A percentile compares a stretch with the other conserved stretches of the same genome.
phyloP scores from a whole-genome alignment of 2,113 vertebrate species.

The Myrmecophaga tridactyla region DNA sequence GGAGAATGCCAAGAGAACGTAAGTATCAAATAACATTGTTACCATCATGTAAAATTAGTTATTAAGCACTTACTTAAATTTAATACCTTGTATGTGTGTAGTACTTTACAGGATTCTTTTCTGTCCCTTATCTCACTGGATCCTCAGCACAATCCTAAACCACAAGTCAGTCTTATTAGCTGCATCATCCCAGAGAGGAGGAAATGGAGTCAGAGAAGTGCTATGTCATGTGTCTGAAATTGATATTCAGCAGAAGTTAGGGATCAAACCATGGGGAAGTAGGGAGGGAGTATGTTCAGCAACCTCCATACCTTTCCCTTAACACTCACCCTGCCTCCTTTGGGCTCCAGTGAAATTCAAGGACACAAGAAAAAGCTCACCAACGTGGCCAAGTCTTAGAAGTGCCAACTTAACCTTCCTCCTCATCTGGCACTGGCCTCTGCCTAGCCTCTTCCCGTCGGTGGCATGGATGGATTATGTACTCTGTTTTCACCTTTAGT shows the following conservation, averaged over 20 bases:
- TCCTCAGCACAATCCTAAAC: background rate
- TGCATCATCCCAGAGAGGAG: background rate
- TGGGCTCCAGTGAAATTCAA: background rate
- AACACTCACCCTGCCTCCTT: background rate
- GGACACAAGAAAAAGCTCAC: background rate
- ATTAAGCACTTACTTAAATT: slow-evolving; percentile 41
- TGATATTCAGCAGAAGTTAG: background rate
- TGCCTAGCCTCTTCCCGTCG: background rate
- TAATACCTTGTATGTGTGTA: background rate
- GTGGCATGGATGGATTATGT: background rate
- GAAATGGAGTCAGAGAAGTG: background rate
- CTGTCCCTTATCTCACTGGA: background rate
- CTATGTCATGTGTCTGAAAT: background rate
- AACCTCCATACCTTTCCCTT: background rate
- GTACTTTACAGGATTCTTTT: background rate
- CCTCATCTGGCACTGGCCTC: background rate
- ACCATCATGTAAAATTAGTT: slow-evolving; percentile 58
- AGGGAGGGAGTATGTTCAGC: background rate
- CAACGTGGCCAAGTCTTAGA: background rate
- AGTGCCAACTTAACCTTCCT: background rate
- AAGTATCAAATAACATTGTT: slow-evolving; percentile 36
- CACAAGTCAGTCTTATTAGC: background rate
- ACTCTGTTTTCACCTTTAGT: background rate
- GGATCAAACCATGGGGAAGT: background rate
- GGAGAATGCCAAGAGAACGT: slow-evolving; percentile 49